Evolutionary conservation across 2,113 vertebrate genomes (phyloP).

Genomic region (Numida meleagris): DNA sequence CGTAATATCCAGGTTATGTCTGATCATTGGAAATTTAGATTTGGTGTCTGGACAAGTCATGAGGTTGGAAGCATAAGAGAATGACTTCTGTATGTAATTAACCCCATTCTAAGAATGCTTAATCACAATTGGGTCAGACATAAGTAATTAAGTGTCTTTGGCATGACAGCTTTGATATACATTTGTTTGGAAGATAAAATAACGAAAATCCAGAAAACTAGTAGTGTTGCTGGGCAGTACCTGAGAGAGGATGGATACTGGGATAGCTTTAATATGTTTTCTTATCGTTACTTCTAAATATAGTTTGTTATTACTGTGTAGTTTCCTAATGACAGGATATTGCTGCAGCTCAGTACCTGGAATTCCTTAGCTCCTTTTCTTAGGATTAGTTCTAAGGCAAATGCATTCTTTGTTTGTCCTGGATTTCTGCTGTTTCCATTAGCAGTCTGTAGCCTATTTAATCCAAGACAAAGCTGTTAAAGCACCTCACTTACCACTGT

Average conservation of each 20-base stretch:
- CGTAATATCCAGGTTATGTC: background rate
- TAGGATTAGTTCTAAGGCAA: background rate
- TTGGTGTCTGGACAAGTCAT: background rate
- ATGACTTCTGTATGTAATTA: background rate
- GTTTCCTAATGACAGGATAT: background rate
- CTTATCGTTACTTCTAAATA: background rate
- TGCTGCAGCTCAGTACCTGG: background rate
- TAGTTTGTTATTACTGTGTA: background rate
- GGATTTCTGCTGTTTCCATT: background rate
- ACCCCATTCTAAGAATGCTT: background rate
- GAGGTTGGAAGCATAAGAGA: background rate
- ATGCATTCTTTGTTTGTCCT: background rate
- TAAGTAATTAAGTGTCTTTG: background rate
- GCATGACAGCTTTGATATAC: background rate
- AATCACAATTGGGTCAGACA: background rate
- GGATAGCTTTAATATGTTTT: background rate
- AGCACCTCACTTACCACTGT: accelerated
- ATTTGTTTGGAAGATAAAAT: background rate
- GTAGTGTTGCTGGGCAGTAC: background rate
- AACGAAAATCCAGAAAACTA: background rate
- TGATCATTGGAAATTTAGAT: background rate
- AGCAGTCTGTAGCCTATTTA: background rate
- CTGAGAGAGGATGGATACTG: background rate
- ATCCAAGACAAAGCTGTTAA: background rate
- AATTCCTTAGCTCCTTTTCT: background rate